Evolutionary conservation across 2,113 vertebrate species (phyloP).

Genomic region (Rhinogobius similis): DNA sequence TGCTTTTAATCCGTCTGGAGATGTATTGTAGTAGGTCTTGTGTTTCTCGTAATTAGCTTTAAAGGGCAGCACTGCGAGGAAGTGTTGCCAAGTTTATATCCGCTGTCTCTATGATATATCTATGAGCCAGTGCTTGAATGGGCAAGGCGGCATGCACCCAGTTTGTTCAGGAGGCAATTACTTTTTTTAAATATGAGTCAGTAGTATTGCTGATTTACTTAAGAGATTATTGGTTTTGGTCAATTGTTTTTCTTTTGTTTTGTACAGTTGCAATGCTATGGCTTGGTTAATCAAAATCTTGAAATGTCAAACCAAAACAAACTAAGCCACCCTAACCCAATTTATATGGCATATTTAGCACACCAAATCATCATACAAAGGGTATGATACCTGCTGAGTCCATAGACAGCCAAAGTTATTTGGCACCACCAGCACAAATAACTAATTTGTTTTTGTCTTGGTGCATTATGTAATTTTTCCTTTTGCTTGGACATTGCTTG

Average conservation of each 20-base stretch:
- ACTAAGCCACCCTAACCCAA: no score
- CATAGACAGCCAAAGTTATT: no score
- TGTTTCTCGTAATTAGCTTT: conserved; percentile 58
- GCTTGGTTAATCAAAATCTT: no score
- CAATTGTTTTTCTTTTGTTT: neutral
- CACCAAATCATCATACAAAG: no score
- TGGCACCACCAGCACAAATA: no score
- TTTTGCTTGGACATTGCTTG: no score
- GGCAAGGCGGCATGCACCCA: neutral
- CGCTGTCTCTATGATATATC: neutral
- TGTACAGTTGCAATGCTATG: neutral
- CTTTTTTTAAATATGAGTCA: neutral
- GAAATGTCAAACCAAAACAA: no score
- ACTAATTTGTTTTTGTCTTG: neutral
- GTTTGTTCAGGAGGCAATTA: neutral
- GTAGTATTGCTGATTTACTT: neutral
- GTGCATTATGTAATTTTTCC: neutral
- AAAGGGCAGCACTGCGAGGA: conserved; percentile 16
- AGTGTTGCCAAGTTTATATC: conserved; percentile 20
- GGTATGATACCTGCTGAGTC: no score
- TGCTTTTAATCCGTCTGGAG: conserved; percentile 55
- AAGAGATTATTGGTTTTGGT: neutral
- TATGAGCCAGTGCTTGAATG: neutral
- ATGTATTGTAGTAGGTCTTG: conserved; percentile 15
- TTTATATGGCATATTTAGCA: no score